A percentile compares a stretch with the other conserved stretches of the same genome.
Evolutionary conservation across 2,113 vertebrate genomes (phyloP).

Genomic region (Myodes glareolus): DNA sequence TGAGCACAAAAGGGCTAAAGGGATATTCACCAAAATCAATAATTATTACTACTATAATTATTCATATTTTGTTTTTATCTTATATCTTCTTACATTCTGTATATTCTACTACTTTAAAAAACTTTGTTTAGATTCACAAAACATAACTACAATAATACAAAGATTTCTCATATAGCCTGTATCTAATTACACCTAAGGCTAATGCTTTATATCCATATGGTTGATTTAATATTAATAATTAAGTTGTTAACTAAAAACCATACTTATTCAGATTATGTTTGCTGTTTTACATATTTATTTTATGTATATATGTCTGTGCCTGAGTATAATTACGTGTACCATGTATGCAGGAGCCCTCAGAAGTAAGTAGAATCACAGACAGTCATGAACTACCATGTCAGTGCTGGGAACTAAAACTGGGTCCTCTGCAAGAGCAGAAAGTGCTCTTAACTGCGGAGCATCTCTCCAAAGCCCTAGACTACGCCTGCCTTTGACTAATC

Average conservation of each 20-base stretch:
- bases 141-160: not conserved
- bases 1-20: not conserved
- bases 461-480: not conserved
- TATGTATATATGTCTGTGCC: not conserved
- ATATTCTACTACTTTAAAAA: not conserved
- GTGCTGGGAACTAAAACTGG: not conserved
- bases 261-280: not conserved
- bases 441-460: not conserved
- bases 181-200: not conserved
- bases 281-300: not conserved
- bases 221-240: not conserved
- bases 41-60: not conserved
- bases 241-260: conserved; percentile 18
- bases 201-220: not conserved
- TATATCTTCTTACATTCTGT: not conserved
- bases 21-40: not conserved
- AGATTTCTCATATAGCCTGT: conserved; percentile 4
- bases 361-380: not conserved
- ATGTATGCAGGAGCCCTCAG: not conserved
- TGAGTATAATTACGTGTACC: not conserved
- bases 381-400: not conserved
- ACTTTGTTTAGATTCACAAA: not conserved
- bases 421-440: not conserved
- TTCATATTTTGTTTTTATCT: not conserved
- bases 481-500: not conserved